Conservation (phyloP, 2,888 invertebrate genomes). For the Ashinkailepas kermadecensis region DNA sequence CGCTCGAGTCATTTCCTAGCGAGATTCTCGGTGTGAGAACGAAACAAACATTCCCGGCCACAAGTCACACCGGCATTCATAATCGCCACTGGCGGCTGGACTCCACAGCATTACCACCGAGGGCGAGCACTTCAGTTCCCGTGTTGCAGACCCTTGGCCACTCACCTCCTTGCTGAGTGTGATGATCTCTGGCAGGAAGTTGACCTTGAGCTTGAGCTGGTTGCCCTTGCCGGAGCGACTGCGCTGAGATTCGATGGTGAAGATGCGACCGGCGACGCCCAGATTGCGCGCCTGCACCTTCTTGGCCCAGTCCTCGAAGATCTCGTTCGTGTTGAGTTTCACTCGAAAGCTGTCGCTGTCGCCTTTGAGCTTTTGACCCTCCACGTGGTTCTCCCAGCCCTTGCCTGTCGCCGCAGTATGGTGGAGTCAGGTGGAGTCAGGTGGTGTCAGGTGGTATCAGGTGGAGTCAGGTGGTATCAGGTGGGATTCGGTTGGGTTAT, state of each 20-base stretch:
- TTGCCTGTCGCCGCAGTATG: constrained; percentile 48
- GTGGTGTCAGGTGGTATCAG: too few species aligned
- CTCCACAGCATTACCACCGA: too few species aligned
- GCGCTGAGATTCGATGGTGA: constrained; percentile 66
- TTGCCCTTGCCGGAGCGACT: constrained; percentile 66
- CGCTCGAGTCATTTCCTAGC: too few species aligned
- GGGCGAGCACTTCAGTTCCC: too few species aligned
- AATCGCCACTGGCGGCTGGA: too few species aligned
- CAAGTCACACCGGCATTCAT: too few species aligned
- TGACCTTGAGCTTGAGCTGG: constrained; percentile 77
- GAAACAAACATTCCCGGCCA: too few species aligned
- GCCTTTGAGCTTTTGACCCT: constrained; percentile 93
- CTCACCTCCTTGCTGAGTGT: constrained; percentile 90
- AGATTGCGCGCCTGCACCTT: constrained; percentile 89
- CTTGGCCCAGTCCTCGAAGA: constrained; percentile 97
- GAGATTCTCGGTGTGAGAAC: too few species aligned
- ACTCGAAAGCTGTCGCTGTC: constrained; percentile 96
- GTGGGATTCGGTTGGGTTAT: too few species aligned
- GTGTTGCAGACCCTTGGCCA: not conserved
- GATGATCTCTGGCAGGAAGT: constrained; percentile 97
- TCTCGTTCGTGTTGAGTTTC: constrained; percentile 91
- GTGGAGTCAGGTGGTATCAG: too few species aligned
- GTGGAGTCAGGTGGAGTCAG: too few species aligned
- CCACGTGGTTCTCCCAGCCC: constrained; percentile 98
- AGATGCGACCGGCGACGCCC: constrained; percentile 88